phyloP scores from a whole-genome alignment of 2,113 vertebrate species.

The Oncorhynchus masou region DNA sequence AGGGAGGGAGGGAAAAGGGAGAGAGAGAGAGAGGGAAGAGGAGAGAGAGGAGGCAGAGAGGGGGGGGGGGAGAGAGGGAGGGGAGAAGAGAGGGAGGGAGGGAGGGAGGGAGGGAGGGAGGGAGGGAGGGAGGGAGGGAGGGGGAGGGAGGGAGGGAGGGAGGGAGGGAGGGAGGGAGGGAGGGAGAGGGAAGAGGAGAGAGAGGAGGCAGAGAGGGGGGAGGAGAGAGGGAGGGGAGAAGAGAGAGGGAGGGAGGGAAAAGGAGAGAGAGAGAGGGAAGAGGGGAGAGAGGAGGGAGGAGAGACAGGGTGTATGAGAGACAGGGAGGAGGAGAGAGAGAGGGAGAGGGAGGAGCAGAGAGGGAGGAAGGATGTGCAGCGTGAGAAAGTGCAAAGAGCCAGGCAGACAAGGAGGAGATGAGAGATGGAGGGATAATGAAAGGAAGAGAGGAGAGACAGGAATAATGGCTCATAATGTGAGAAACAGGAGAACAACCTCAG shows the following conservation, averaged over 20 bases:
- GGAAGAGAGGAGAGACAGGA: slow-evolving; percentile 51
- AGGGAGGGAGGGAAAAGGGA: neutral
- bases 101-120: neutral
- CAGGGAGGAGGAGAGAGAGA: neutral
- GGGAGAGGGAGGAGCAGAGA: slow-evolving; percentile 20
- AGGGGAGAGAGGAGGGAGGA: neutral
- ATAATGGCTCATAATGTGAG: slow-evolving; percentile 66
- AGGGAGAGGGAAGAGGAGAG: neutral
- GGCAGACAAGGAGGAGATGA: slow-evolving; percentile 13
- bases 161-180: neutral
- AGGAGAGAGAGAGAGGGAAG: neutral
- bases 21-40: neutral
- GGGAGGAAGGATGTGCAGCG: neutral
- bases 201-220: neutral
- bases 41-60: neutral
- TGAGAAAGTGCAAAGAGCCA: slow-evolving; percentile 8
- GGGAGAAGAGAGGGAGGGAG: neutral
- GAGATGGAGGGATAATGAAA: slow-evolving; percentile 1
- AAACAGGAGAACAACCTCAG: slow-evolving; percentile 60
- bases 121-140: slow-evolving; percentile 4
- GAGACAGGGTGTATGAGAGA: neutral
- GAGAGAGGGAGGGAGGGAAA: too few species aligned
- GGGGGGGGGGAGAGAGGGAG: slow-evolving; percentile 26
- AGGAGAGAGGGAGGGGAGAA: slow-evolving; percentile 7
- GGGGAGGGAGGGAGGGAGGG: neutral